Conservation (phyloP, 2,888 invertebrate species). For the Osmoderma eremita region DNA sequence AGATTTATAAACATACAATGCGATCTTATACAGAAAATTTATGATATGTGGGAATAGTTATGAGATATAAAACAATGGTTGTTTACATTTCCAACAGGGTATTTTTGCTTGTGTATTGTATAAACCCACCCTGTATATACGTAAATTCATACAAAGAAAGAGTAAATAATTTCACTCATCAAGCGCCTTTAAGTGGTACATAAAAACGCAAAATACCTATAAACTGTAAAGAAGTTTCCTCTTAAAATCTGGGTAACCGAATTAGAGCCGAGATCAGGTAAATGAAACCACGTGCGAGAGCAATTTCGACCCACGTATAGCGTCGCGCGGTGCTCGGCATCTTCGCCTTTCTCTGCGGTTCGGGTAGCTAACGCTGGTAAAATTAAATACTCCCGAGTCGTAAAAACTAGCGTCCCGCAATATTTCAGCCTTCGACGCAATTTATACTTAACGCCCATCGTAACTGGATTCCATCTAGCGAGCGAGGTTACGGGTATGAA, state of each 20-base stretch:
- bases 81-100: too few species aligned
- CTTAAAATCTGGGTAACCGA: constrained; percentile 18
- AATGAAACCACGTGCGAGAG: constrained; percentile 26
- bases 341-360: not conserved
- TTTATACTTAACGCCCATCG: constrained; percentile 32
- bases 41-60: too few species aligned
- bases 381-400: constrained; percentile 23
- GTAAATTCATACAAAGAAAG: not conserved
- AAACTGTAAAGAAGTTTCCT: constrained; percentile 23
- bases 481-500: too few species aligned
- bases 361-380: not conserved
- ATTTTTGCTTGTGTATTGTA: too few species aligned
- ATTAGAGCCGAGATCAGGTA: constrained; percentile 30
- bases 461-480: too few species aligned
- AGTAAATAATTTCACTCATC: constrained; percentile 12
- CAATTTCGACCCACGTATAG: constrained; percentile 17
- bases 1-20: too few species aligned
- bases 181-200: constrained; percentile 15
- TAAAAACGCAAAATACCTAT: constrained; percentile 23
- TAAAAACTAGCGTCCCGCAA: constrained; percentile 25
- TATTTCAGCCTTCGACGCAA: constrained; percentile 26
- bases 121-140: too few species aligned
- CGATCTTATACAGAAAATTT: too few species aligned
- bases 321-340: not conserved
- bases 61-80: too few species aligned